These are phyloP conservation scores for Axinella damicornis DNA, from an alignment of 37 sponge, comb jelly and placozoan species.

Conservation along the genomic window DNA sequence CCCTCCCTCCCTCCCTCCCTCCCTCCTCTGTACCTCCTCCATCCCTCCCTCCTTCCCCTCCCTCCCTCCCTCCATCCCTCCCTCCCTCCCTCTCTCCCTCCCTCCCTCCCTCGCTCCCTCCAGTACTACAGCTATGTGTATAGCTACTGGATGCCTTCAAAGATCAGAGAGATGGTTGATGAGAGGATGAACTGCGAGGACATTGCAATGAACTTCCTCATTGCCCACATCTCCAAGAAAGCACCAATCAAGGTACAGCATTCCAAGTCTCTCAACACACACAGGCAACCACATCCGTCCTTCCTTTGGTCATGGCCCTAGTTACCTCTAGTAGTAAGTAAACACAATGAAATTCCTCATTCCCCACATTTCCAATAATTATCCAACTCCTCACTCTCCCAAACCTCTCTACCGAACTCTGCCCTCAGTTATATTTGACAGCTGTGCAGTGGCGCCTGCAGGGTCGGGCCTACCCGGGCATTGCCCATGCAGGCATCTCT, in stretches of 20 bases:
- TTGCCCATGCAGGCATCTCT: too few relatives aligned
- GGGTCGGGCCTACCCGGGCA: too few relatives aligned
- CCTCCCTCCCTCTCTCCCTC: background rate
- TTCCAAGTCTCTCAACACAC: background rate
- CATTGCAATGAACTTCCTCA: slow-evolving; percentile 92
- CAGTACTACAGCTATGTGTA: slow-evolving; percentile 86
- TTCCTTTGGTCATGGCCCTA: too few relatives aligned
- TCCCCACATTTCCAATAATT: too few relatives aligned
- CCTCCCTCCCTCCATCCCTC: slow-evolving; percentile 6
- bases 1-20: background rate
- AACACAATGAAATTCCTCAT: too few relatives aligned
- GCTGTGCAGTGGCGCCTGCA: too few relatives aligned
- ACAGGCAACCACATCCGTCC: too few relatives aligned
- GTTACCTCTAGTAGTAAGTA: too few relatives aligned
- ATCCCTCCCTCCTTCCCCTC: background rate
- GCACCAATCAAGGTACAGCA: slow-evolving; percentile 85
- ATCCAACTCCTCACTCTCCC: too few relatives aligned
- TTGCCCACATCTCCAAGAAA: slow-evolving; percentile 81
- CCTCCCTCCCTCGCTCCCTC: background rate
- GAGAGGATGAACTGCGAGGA: slow-evolving; percentile 89
- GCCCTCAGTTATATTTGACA: too few relatives aligned
- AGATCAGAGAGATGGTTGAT: slow-evolving; percentile 70
- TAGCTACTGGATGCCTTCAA: slow-evolving; percentile 67
- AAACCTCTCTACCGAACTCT: too few relatives aligned
- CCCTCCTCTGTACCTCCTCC: too few relatives aligned